These are phyloP conservation scores for Sebastes hopkinsi DNA, from an alignment of 2,797 vertebrate species.

Conservation along the genomic window DNA sequence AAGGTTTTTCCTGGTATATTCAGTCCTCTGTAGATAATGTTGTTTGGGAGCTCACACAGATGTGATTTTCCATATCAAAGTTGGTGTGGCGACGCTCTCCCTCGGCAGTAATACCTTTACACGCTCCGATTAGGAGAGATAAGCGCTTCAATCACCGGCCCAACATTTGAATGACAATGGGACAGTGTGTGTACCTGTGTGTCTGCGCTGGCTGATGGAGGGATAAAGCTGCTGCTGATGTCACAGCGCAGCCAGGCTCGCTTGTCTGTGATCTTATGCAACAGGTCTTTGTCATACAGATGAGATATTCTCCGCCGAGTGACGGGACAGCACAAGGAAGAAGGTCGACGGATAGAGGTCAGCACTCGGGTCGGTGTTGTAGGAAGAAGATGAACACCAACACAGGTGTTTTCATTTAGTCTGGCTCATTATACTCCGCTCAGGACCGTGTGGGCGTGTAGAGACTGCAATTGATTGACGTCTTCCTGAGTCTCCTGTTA, in stretches of 20 bases:
- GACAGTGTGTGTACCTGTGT: slow-evolving; percentile 18
- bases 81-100: slow-evolving; percentile 44
- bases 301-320: not conserved
- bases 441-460: not conserved
- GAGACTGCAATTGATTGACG: not conserved
- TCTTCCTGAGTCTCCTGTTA: not conserved
- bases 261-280: slow-evolving; percentile 41
- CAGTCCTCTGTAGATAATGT: slow-evolving; percentile 67
- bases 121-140: slow-evolving; percentile 64
- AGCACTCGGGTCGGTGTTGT: no score
- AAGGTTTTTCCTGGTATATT: slow-evolving; percentile 43
- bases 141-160: slow-evolving; percentile 59
- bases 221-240: slow-evolving; percentile 44
- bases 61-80: slow-evolving; percentile 74
- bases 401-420: no score
- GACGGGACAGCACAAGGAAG: slow-evolving; percentile 7
- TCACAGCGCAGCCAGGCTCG: slow-evolving; percentile 10
- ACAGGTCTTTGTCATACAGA: slow-evolving; percentile 38
- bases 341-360: slow-evolving; percentile 24
- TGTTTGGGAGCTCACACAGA: slow-evolving; percentile 61
- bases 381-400: not conserved
- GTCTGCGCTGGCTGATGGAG: slow-evolving; percentile 39
- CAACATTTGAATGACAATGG: slow-evolving; percentile 62
- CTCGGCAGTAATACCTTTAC: slow-evolving; percentile 64
- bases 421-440: not conserved